Conservation (phyloP, 2,888 invertebrate species). For the Embidobia sp. region DNA sequence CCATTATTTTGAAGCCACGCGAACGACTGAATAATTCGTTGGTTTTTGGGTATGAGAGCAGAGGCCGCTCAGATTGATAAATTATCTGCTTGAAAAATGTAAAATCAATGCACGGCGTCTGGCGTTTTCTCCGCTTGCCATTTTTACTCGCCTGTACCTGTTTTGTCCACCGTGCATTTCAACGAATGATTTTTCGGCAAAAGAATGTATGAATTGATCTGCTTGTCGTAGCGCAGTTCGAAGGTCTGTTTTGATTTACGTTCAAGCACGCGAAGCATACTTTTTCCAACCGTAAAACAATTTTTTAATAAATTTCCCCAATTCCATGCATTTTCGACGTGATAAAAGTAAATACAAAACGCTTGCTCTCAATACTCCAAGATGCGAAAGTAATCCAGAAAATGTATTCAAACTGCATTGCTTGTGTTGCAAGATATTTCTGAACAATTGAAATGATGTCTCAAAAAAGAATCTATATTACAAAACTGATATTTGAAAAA, state of each 20-base stretch:
- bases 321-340: too few species aligned
- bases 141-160: conserved; percentile 46
- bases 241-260: conserved; percentile 45
- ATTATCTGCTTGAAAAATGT: conserved; percentile 79
- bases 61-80: conserved; percentile 76
- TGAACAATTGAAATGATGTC: too few species aligned
- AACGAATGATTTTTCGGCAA: conserved; percentile 55
- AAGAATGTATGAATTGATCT: conserved; percentile 59
- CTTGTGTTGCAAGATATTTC: too few species aligned
- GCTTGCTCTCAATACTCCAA: too few species aligned
- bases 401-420: too few species aligned
- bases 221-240: conserved; percentile 32
- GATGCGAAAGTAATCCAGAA: too few species aligned
- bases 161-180: conserved; percentile 58
- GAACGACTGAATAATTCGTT: conserved; percentile 56
- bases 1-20: conserved; percentile 77
- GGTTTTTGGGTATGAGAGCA: conserved; percentile 49
- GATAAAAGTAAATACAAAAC: too few species aligned
- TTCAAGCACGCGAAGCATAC: conserved; percentile 14
- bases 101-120: conserved; percentile 71
- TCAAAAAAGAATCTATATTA: too few species aligned
- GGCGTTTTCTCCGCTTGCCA: conserved; percentile 52
- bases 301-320: conserved; percentile 30
- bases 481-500: too few species aligned
- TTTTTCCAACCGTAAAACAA: conserved; percentile 37